phyloP scores from a whole-genome alignment of 2,113 vertebrate genomes.

The Dromaius novaehollandiae region DNA sequence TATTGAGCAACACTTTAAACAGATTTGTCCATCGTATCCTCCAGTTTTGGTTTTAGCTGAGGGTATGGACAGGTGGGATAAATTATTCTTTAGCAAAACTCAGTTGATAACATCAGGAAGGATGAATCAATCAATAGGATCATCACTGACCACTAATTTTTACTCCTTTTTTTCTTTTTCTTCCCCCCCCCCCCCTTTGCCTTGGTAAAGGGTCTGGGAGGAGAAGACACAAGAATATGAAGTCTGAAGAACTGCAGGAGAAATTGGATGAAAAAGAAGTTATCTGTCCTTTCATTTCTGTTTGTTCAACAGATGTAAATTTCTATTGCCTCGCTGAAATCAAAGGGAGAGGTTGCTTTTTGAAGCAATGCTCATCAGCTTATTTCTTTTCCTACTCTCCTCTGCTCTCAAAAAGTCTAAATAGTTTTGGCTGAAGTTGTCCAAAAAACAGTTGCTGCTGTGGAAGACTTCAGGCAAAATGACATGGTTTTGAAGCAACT shows the following conservation, averaged over 20 bases:
- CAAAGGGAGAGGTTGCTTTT: not conserved
- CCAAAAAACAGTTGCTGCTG: not conserved
- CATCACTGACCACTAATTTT: too few species aligned
- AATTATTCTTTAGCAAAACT: not conserved
- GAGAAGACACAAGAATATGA: not conserved
- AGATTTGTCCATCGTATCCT: not conserved
- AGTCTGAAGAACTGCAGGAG: not conserved
- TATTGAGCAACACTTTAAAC: not conserved
- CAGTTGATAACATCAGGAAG: not conserved
- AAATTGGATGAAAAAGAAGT: not conserved
- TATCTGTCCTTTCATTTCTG: not conserved
- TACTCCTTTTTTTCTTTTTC: not conserved
- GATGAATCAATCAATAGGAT: too few species aligned
- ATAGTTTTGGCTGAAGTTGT: not conserved
- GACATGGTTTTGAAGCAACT: not conserved
- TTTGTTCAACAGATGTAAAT: not conserved
- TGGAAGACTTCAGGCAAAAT: not conserved
- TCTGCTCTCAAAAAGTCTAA: not conserved
- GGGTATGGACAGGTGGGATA: not conserved
- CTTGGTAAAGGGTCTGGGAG: not conserved
- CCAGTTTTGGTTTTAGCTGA: not conserved
- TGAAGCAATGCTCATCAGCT: fast-evolving
- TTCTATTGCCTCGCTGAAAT: not conserved
- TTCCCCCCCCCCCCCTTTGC: too few species aligned
- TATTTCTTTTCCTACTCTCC: not conserved